Evolutionary conservation across 2,113 vertebrate genomes (phyloP), one percentile per base, ranked within the genome.

Genomic region (Chloropsis hardwickii): DNA sequence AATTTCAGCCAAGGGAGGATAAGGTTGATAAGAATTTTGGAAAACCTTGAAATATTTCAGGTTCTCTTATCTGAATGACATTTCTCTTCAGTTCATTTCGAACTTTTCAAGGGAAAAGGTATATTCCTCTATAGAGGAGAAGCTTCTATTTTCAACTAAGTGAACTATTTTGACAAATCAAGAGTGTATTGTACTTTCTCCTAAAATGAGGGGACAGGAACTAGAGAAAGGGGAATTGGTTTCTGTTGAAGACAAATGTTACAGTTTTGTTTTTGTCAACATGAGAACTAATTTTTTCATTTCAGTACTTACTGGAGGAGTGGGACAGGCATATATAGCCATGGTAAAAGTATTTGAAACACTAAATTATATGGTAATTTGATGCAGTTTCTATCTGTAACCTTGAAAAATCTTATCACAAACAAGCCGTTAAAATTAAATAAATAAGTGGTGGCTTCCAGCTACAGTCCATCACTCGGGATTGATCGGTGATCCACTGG

Each of bases 401-500:
- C 87, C 84, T 95, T 95, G 89, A 90, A 94, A 95, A 85, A 76
- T 87, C 86, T 94, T 94, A 82, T 69, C 90, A 70, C 50, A 66
- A 89, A 50, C 28, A 76, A 86, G 25, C 29, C 3, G 14, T 77
- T 92, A 72, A 86, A 83, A 83, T 77, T 24, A 87, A 92, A 72
- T 50, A 67, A 92, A 25, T 42, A 90, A 88, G 16, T 1, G 4
- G 11, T 82, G n/a, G 33, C 29, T 91, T 91, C 91, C 66, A 89
- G 5, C 31, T 57, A 35, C 57, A 80, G 45, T 82, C 70, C 81
- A 48, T 74, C 66, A 50, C 42, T 84, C 0, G 1, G 56, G 73
- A 67, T 60, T 95, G 86, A 91, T 94, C 53, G 53, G 71, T 0
- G 0, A 16, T 45, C 62, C 3, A 1, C 28, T 88, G 74, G 10